Evolutionary conservation across 2,888 invertebrate genomes (phyloP), one percentile per base, ranked within the genome.

Genomic region (Mesorhabditis spiculigera): DNA sequence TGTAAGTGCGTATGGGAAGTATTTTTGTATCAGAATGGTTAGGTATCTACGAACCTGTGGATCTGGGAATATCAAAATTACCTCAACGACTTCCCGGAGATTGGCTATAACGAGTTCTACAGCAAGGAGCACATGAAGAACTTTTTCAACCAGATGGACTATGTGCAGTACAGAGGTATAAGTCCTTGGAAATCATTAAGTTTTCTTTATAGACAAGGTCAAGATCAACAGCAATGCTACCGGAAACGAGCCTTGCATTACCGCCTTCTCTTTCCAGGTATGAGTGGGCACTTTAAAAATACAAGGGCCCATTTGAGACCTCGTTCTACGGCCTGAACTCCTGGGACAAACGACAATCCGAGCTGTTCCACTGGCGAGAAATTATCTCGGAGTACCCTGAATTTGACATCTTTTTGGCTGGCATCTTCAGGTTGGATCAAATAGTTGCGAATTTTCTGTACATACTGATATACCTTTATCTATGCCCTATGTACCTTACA

Each of bases 281-380:
- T 50, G n/a, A 50, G n/a, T 50, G n/a, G 8, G n/a, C 58, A 2
- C n/a, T 13, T 50, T n/a, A 50, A 10, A 16, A n/a, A 63, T 28
- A 10, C n/a, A 63, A 63, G 16, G 16, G n/a, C 16, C 16, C 13
- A 2, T 63, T 50, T 50, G 8, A 50, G 72, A 80, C 80, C 4
- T 80, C 80, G 5, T 85, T 84, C 77, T 85, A 85, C 65, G 85
- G 84, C n/a, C 73, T 85, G 28, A 80, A 85, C 70, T 83, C 81
- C 65, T 85, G 85, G 85, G 85, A 85, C 68, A 85, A 85, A 70
- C 73, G 85, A 71, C 85, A 85, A 70, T 79, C 81, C 4, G 85
- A 85, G 66, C 75, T 85, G 44, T 85, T 85, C 81, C 78, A 79
- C 64, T 85, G 85, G 85, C 75, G 85, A 42, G 72, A 70, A 8